phyloP scores from a whole-genome alignment of 2,888 invertebrate genomes.

The Drosophila gaucha region DNA sequence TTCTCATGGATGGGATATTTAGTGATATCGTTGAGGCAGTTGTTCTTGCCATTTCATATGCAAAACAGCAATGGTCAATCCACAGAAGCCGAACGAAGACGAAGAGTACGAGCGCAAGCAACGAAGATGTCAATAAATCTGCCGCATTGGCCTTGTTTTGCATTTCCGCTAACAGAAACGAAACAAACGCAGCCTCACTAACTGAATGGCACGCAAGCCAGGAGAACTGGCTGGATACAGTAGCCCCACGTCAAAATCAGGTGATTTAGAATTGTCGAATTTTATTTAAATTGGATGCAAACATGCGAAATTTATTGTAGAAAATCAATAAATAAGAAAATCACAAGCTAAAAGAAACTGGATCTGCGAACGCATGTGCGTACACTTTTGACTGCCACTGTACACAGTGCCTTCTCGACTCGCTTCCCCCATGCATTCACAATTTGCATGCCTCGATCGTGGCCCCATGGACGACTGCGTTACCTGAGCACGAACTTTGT shows the following conservation, averaged over 20 bases:
- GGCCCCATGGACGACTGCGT: slow-evolving; percentile 1
- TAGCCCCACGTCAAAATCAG: slow-evolving; percentile 83
- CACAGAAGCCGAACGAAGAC: slow-evolving; percentile 12
- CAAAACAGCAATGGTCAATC: slow-evolving; percentile 55
- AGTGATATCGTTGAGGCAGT: slow-evolving; percentile 21
- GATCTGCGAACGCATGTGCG: slow-evolving; percentile 62
- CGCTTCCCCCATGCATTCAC: slow-evolving; percentile 29
- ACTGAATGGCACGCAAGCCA: slow-evolving; percentile 62
- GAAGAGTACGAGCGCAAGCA: slow-evolving; percentile 37
- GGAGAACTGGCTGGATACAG: slow-evolving; percentile 56
- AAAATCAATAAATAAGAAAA: slow-evolving; percentile 84
- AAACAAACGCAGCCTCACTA: slow-evolving; percentile 38
- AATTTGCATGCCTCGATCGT: slow-evolving; percentile 53
- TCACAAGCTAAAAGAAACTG: slow-evolving; percentile 70
- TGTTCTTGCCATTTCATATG: slow-evolving; percentile 64
- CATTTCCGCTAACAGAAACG: slow-evolving; percentile 78
- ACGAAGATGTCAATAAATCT: slow-evolving; percentile 83
- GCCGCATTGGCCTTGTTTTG: slow-evolving; percentile 81
- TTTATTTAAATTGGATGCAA: slow-evolving; percentile 85
- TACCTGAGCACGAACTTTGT: slow-evolving; percentile 60
- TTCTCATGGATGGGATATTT: slow-evolving; percentile 49
- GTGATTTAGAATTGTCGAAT: slow-evolving; percentile 85
- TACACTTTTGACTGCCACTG: slow-evolving; percentile 35
- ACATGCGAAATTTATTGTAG: slow-evolving; percentile 85
- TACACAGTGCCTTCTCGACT: slow-evolving; percentile 14